Conservation (phyloP, 2,113 vertebrate genomes). For the Xiphorhynchus elegans region DNA sequence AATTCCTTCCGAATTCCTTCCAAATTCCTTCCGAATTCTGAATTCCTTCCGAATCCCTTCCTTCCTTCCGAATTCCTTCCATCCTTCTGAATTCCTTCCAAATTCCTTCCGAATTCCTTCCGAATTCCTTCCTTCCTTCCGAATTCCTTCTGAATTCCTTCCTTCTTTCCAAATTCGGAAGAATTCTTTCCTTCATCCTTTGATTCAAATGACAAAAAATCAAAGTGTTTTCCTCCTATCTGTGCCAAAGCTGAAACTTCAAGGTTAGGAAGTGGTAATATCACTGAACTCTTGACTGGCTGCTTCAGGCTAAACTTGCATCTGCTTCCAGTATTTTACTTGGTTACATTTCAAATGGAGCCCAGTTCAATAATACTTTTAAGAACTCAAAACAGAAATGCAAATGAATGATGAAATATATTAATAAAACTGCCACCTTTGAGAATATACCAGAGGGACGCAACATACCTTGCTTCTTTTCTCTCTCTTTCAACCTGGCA, state of each 20-base stretch:
- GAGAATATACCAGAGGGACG: neutral
- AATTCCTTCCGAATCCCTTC: neutral
- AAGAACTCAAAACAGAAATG: neutral
- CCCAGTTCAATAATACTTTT: neutral
- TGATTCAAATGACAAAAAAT: neutral
- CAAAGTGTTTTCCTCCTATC: neutral
- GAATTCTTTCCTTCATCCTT: too few species aligned
- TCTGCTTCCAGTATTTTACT: neutral
- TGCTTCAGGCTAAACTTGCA: neutral
- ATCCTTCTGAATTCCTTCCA: too few species aligned
- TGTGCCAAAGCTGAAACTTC: neutral
- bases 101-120: too few species aligned
- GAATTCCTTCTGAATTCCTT: too few species aligned
- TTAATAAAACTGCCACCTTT: neutral
- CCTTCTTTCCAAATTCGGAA: too few species aligned
- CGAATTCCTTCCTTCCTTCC: too few species aligned
- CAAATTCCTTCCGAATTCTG: too few species aligned
- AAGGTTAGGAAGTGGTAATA: neutral
- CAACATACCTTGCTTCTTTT: neutral
- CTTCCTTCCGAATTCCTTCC: neutral
- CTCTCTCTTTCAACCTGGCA: slow-evolving; percentile 30
- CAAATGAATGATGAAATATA: neutral
- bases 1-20: neutral
- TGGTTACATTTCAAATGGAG: neutral
- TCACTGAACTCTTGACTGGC: neutral